phyloP scores from a whole-genome alignment of 2,888 invertebrate species.

The Conops quadrifasciatus region DNA sequence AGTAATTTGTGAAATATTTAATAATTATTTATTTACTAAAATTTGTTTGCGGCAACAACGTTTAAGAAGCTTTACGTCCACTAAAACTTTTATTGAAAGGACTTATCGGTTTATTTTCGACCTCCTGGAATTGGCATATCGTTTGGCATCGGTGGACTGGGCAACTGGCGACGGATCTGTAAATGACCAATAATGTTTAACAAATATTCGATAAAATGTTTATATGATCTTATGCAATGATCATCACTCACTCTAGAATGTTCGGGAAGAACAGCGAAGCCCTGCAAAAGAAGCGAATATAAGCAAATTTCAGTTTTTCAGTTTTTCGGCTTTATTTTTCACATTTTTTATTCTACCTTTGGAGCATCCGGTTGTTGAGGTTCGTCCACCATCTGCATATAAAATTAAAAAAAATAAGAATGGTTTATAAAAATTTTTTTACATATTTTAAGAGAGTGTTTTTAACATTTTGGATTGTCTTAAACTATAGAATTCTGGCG shows the following conservation, averaged over 20 bases:
- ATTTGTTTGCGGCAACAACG: not conserved
- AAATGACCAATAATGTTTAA: no score
- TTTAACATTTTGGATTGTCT: no score
- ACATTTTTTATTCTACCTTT: not conserved
- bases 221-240: no score
- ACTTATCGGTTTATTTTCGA: not conserved
- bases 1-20: no score
- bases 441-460: no score
- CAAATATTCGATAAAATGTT: no score
- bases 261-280: not conserved
- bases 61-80: not conserved
- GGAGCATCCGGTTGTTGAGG: not conserved
- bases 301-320: not conserved
- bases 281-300: not conserved
- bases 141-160: not conserved
- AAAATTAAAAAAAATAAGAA: not conserved
- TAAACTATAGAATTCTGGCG: no score
- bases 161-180: constrained; percentile 17
- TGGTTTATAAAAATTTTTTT: no score
- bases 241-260: constrained; percentile 2
- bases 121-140: constrained; percentile 17
- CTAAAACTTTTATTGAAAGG: not conserved
- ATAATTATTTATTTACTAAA: not conserved
- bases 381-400: constrained; percentile 9
- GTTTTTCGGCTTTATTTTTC: not conserved